phyloP scores from a whole-genome alignment of 1,140 invertebrate genomes.

The Cydia splendana region DNA sequence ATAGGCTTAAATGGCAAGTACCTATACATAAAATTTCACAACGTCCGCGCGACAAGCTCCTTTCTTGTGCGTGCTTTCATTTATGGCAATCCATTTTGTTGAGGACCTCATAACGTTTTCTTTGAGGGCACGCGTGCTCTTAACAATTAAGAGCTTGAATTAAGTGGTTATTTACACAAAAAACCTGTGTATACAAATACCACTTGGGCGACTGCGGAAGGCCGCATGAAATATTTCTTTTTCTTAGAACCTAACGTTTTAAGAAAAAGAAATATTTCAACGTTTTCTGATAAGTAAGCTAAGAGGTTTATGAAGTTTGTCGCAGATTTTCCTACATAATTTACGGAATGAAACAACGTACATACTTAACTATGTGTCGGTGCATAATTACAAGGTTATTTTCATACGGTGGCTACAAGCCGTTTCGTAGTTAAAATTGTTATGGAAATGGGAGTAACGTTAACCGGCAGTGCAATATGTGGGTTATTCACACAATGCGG shows the following conservation, averaged over 20 bases:
- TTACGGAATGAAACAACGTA: too few relatives aligned
- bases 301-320: too few relatives aligned
- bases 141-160: constrained; percentile 33
- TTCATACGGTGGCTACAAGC: too few relatives aligned
- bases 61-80: constrained; percentile 13
- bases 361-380: too few relatives aligned
- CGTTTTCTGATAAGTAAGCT: too few relatives aligned
- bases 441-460: too few relatives aligned
- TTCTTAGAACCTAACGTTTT: neutral
- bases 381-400: too few relatives aligned
- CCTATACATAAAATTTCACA: neutral
- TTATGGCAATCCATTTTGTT: constrained; percentile 37
- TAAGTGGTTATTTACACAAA: constrained; percentile 36
- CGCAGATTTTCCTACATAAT: too few relatives aligned
- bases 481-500: neutral
- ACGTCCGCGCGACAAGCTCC: neutral
- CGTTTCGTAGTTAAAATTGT: too few relatives aligned
- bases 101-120: constrained; percentile 34
- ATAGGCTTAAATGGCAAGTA: neutral
- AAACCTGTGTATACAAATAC: neutral
- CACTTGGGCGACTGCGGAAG: neutral
- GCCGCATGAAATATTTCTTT: neutral
- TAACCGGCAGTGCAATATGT: neutral
- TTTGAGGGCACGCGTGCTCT: constrained; percentile 31
- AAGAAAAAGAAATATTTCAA: too few relatives aligned